Base-by-base conservation (phyloP, 2,797 vertebrate species). In the Leuciscus waleckii region DNA sequence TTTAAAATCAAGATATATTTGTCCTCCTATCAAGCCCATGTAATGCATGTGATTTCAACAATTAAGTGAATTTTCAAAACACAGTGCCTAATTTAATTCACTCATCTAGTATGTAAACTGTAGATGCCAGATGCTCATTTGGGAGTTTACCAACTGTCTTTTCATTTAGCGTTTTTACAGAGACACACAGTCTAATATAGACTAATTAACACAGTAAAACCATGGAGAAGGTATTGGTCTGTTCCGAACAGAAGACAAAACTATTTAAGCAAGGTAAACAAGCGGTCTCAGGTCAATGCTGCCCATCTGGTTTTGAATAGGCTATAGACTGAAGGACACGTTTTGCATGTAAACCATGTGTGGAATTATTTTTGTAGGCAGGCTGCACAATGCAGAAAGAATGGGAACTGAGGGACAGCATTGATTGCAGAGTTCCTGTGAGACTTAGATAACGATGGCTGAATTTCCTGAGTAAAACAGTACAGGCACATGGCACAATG, bases 301-400 rank as follows among this genome's bases (percentile, higher is more conserved):
- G 49, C 79, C 84, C 84, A 88, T 88, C 87, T 87, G 88, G 77
- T 79, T 75, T 56, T 63, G 63, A 81, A 89, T 71, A 85, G 61
- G 70, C 81, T 49, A 71, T 67, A 81, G 65, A 78, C 67, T 26
- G 26, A 87, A 43, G 79, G 86, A 77, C 82, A 35, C 16, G 7
- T 77, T 39, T 70, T 77, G 65, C 77, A 79, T 85, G 79, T 56
- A 68, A 86, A 86, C 82, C 70, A 84, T 39, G 32, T 43, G 19
- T 78, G 13, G 7, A 41, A 37, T 79, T 41, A 74, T 54, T 85
- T 78, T 78, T 56, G 75, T 39, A 68, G 88, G 56, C 77, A 2
- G 43, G 63, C n/a, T 17, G 41, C 49, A 49, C 63, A 82, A 69
- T 79, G 83, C 43, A 56, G 37, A 54, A 67, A 23, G 74, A 82